Conservation (phyloP, 2,888 invertebrate genomes). For the Schizotus pectinicornis region DNA sequence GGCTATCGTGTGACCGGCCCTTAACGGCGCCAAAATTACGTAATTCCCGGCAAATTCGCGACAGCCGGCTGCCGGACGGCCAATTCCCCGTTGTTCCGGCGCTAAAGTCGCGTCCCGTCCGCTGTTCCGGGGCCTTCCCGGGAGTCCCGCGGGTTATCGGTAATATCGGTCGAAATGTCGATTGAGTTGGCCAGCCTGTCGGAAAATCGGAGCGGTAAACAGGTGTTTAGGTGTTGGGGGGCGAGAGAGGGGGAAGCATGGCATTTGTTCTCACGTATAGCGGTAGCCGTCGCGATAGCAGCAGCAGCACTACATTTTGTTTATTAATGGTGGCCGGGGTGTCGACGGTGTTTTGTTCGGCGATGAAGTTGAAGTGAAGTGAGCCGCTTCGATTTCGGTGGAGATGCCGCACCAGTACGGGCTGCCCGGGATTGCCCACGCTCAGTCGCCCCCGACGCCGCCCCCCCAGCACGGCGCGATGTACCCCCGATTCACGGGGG, state of each 20-base stretch:
- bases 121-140: no score
- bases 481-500: slow-evolving; percentile 67
- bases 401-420: slow-evolving; percentile 85
- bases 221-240: slow-evolving; percentile 71
- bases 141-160: no score
- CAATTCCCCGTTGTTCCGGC: background rate
- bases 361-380: slow-evolving; percentile 16
- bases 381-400: slow-evolving; percentile 23
- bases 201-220: slow-evolving; percentile 76
- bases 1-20: slow-evolving; percentile 15
- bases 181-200: slow-evolving; percentile 64
- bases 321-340: slow-evolving; percentile 18
- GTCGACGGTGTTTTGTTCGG: slow-evolving; percentile 7
- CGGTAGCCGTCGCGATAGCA: slow-evolving; percentile 46
- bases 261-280: slow-evolving; percentile 55
- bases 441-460: slow-evolving; percentile 83
- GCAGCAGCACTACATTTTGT: slow-evolving; percentile 21
- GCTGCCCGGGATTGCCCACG: slow-evolving; percentile 72
- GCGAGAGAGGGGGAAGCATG: slow-evolving; percentile 52
- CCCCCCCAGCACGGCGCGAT: slow-evolving; percentile 70
- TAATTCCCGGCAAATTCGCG: slow-evolving; percentile 17
- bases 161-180: background rate
- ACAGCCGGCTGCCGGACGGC: slow-evolving; percentile 5
- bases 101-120: background rate
- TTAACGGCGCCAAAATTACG: slow-evolving; percentile 30